Evolutionary conservation across 2,113 vertebrate genomes (phyloP).

Genomic region (Pomatorhinus ruficollis): DNA sequence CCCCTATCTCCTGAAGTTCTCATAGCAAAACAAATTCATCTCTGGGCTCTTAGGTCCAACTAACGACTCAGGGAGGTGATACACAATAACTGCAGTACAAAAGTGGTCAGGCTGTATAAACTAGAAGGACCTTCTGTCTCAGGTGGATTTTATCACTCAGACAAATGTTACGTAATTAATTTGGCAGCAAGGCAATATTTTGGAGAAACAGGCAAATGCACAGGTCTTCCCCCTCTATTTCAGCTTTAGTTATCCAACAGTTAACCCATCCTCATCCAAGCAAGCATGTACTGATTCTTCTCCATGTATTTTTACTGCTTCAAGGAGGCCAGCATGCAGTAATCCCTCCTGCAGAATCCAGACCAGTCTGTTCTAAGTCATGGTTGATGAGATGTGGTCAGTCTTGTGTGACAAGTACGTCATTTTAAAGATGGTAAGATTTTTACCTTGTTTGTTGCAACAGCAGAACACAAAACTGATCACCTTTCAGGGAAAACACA

Average conservation of each 20-base stretch:
- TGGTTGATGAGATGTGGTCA: neutral
- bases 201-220: neutral
- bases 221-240: rapidly evolving
- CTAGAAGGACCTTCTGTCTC: neutral
- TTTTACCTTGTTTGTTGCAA: neutral
- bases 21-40: neutral
- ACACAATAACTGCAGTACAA: neutral
- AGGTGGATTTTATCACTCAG: neutral
- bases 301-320: neutral
- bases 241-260: neutral
- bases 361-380: neutral
- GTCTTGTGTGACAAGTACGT: neutral
- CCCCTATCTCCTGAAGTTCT: neutral
- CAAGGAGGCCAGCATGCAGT: neutral
- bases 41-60: neutral
- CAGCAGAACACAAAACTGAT: neutral
- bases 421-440: neutral
- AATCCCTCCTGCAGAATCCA: neutral
- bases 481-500: neutral
- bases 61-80: rapidly evolving
- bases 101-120: neutral
- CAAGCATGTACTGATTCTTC: neutral
- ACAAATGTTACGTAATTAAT: neutral
- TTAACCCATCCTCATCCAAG: neutral
- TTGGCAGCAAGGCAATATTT: neutral